Percentiles rank a stretch among this genome's conserved stretches.
Conservation (phyloP, 1,140 invertebrate genomes). For the Pseudoatta argentina region DNA sequence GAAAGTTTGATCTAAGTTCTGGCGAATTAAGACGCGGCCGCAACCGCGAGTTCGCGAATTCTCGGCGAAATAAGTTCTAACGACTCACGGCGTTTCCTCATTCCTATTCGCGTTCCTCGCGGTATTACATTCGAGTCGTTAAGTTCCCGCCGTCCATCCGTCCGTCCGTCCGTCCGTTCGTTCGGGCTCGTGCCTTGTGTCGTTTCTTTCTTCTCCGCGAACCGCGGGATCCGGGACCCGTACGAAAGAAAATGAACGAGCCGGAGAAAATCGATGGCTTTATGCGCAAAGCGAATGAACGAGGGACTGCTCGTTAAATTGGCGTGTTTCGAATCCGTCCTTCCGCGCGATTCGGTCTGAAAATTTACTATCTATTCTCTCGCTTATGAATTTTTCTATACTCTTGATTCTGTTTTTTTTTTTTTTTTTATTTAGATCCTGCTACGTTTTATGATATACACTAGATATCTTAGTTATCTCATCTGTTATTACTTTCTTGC, state of each 20-base stretch:
- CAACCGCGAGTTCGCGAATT: background rate
- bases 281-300: conserved; percentile 8
- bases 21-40: background rate
- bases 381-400: background rate
- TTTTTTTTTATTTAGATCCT: conserved; percentile 3
- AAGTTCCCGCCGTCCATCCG: conserved; percentile 32
- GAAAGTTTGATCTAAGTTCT: background rate
- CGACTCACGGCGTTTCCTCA: conserved; percentile 65
- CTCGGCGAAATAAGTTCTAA: conserved; percentile 62
- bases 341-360: conserved; percentile 10
- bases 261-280: conserved; percentile 56
- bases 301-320: conserved; percentile 48
- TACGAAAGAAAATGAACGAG: conserved; percentile 51
- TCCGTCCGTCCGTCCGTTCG: background rate
- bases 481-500: background rate
- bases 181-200: conserved; percentile 23
- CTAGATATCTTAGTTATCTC: background rate
- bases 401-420: conserved; percentile 13
- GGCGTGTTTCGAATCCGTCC: background rate
- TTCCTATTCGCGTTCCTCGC: conserved; percentile 65
- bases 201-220: conserved; percentile 37
- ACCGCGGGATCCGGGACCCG: conserved; percentile 12
- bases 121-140: conserved; percentile 63
- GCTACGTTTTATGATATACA: background rate
- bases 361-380: conserved; percentile 51